A percentile compares a stretch with the other conserved stretches of the same genome.
Conservation (phyloP, 2,113 vertebrate species). For the Oriolus oriolus region DNA sequence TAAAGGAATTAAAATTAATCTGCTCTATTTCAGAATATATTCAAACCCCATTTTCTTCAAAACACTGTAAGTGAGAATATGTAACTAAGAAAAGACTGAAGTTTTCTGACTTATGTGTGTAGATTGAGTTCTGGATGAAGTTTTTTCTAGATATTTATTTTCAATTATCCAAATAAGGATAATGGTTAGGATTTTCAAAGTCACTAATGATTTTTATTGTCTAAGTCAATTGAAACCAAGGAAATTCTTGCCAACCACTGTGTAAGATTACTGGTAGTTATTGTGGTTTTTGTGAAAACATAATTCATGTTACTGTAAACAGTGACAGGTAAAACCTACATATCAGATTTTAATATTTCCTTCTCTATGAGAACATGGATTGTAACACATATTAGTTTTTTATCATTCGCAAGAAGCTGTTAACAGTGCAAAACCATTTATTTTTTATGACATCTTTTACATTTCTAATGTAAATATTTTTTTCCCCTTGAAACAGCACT, state of each 20-base stretch:
- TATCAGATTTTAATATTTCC: neutral
- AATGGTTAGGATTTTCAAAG: neutral
- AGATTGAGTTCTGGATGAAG: neutral
- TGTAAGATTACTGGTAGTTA: neutral
- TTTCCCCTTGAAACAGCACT: neutral
- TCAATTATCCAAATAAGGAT: neutral
- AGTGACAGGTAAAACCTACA: neutral
- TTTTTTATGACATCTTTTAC: neutral
- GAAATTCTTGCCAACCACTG: neutral
- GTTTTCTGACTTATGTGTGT: rapidly evolving
- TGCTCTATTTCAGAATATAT: neutral
- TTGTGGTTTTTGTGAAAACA: neutral
- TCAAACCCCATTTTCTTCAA: neutral
- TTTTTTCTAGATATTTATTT: neutral
- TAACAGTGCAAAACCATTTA: neutral
- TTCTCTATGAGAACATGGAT: neutral
- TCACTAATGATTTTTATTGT: neutral
- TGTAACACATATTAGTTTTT: neutral
- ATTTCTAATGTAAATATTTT: neutral
- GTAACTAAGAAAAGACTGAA: neutral
- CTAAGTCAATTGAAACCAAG: neutral
- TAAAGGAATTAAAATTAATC: too few species aligned
- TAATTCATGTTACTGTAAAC: neutral
- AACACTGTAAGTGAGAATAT: neutral
- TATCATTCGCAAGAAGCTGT: neutral